A percentile compares a stretch with the other conserved stretches of the same genome.
phyloP scores from a whole-genome alignment of 2,797 vertebrate genomes.

The Tenualosa thibaudeaui region DNA sequence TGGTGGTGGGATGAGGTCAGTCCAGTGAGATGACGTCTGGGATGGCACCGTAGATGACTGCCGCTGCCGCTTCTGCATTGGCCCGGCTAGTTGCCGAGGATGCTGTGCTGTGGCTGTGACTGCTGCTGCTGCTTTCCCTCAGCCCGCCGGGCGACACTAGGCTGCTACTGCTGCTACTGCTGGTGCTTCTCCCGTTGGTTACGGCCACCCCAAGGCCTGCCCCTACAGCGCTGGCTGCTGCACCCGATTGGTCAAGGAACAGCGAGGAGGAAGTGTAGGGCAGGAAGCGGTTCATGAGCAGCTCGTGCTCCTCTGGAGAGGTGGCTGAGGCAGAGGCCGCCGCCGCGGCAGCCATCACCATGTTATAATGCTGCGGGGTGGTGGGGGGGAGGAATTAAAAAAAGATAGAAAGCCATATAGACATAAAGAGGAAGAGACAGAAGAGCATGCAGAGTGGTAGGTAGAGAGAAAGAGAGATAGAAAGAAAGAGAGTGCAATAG shows the following conservation, averaged over 20 bases:
- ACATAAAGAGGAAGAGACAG: conserved; percentile 47
- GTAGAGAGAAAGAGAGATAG: not conserved
- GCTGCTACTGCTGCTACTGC: conserved; percentile 95
- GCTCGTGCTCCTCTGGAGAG: conserved; percentile 90
- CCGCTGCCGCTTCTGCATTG: conserved; percentile 76
- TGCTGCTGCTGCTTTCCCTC: conserved; percentile 68
- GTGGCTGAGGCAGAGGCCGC: conserved; percentile 88
- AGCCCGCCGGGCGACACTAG: conserved; percentile 95
- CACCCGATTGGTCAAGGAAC: conserved; percentile 89
- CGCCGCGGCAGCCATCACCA: conserved; percentile 91
- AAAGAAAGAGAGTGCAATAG: not conserved
- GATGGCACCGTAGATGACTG: conserved; percentile 95
- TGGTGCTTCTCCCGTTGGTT: conserved; percentile 80
- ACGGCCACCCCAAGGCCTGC: conserved; percentile 74
- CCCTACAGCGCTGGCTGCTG: conserved; percentile 81
- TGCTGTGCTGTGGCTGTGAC: conserved; percentile 79
- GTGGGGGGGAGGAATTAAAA: conserved; percentile 85
- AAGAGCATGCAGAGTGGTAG: conserved; percentile 71
- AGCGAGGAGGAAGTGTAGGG: conserved; percentile 92
- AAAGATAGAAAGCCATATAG: conserved; percentile 67
- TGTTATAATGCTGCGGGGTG: conserved; percentile 92
- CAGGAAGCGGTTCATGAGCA: conserved; percentile 91
- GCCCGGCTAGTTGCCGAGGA: conserved; percentile 66
- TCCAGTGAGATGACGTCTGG: conserved; percentile 98
- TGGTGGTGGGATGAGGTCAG: conserved; percentile 65